phyloP scores from a whole-genome alignment of 2,797 vertebrate genomes.

The Danio choprae region DNA sequence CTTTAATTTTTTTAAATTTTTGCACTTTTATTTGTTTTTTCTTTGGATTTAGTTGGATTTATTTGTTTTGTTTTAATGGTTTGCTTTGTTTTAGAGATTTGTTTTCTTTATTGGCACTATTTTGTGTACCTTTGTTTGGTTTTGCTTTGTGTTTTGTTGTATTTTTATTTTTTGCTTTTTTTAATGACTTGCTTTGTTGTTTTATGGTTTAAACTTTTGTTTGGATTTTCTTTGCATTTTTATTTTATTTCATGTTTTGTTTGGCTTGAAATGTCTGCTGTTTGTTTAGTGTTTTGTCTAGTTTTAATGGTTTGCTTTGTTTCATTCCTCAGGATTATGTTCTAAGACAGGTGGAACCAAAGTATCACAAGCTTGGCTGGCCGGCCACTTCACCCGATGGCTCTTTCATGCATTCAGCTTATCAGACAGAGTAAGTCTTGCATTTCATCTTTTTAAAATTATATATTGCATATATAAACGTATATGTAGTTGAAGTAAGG shows the following conservation, averaged over 20 bases:
- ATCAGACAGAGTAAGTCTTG: conserved; percentile 90
- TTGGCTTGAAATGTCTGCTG: too few species aligned
- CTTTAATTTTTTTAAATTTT: too few species aligned
- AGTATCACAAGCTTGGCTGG: conserved; percentile 96
- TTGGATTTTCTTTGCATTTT: too few species aligned
- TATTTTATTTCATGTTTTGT: too few species aligned
- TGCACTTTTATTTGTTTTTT: too few species aligned
- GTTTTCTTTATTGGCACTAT: too few species aligned
- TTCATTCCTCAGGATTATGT: conserved; percentile 86
- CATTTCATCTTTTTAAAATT: conserved; percentile 3
- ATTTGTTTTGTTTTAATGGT: not conserved
- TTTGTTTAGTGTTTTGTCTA: too few species aligned
- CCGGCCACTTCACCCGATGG: conserved; percentile 84
- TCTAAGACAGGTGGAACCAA: conserved; percentile 92
- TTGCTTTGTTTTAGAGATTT: not conserved
- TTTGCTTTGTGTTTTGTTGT: too few species aligned
- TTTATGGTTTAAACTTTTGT: too few species aligned
- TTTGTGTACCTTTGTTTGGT: too few species aligned
- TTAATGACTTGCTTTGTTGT: too few species aligned
- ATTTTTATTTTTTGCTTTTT: too few species aligned
- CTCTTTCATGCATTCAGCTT: conserved; percentile 87
- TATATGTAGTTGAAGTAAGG: not conserved
- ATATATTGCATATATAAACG: not conserved
- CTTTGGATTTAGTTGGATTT: not conserved
- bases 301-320: not conserved